Percentiles rank a stretch among this genome's conserved stretches.
Evolutionary conservation across 2,113 vertebrate genomes (phyloP).

Genomic region (Zosterops borbonicus): DNA sequence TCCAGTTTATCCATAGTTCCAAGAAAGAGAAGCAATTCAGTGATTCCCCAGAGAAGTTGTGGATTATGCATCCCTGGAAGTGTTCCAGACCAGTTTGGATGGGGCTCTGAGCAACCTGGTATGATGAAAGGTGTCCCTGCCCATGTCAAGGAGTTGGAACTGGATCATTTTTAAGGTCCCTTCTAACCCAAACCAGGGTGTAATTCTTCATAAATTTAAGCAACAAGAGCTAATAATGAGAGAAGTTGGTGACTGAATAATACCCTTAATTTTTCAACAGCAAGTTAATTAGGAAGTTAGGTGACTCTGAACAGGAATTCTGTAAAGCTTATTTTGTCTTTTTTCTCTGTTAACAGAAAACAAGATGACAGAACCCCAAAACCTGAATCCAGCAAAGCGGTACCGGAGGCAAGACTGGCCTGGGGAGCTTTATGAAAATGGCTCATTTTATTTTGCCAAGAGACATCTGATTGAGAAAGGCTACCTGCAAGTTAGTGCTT

Average conservation of each 20-base stretch:
- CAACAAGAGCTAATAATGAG: neutral
- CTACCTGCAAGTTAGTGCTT: conserved; percentile 82
- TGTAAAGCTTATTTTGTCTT: neutral
- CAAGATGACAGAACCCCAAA: conserved; percentile 78
- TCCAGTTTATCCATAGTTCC: neutral
- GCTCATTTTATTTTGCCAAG: conserved; percentile 91
- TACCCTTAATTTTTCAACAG: neutral
- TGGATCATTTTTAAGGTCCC: neutral
- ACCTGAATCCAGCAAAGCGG: conserved; percentile 81
- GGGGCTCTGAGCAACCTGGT: neutral
- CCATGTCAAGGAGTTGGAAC: neutral
- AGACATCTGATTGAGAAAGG: conserved; percentile 77
- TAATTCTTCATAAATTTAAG: neutral
- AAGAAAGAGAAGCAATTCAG: neutral
- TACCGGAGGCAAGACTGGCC: conserved; percentile 92
- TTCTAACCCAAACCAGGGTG: neutral
- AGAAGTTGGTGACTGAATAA: neutral
- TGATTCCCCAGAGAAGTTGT: neutral
- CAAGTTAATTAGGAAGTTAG: neutral
- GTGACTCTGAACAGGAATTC: neutral
- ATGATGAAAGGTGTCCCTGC: neutral
- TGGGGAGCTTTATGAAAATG: conserved; percentile 94
- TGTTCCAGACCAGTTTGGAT: neutral
- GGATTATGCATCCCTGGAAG: neutral
- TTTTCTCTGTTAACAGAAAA: conserved; percentile 36